Base-by-base conservation (phyloP, 2,888 invertebrate species). In the Physocephala rufipes region DNA sequence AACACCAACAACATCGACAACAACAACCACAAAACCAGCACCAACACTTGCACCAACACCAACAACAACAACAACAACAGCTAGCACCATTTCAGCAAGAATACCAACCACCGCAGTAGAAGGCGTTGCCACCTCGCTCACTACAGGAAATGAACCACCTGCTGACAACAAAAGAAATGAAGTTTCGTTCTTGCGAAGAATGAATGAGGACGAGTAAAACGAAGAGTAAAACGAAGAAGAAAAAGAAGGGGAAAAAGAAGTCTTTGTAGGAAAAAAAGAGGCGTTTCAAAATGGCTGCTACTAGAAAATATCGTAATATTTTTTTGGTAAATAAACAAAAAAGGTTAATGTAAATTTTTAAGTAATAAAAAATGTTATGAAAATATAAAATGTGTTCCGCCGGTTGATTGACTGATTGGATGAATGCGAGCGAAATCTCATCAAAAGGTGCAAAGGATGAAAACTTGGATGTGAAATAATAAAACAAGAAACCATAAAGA, bases 1-100 rank as follows among this genome's bases (percentile, higher is more conserved):
- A 81, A 71, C 80, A 76, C 66, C 76, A 77, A 45, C 77, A 78
- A 71, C 78, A 81, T 74, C 78, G 75, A 59, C 75, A 77, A 69
- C 26, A 49, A 16, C 19, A 13, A 49, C 75, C 67, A 26, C 28
- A 67, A 28, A 65, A 70, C 16, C 67, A 76, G 61, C 76, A 78
- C 28, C 78, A 76, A n/a, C 74, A 75, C n/a, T 73, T 75, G 15
- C 74, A 76, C 19, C 71, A 75, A 49, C 70, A 74, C 26, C 67
- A 69, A 24, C 69, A 69, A 49, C 43, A 67, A 61, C 59, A 72
- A 12, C 68, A 65, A 43, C 59, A 64, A 24, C 62, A 30, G 24
- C 49, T n/a, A n/a, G n/a, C n/a, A n/a, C n/a, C n/a, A n/a, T n/a
- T n/a, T 36, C 67, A 69, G 30, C 69, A 69, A 49, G 49, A 67